Conservation (phyloP, 2,797 vertebrate genomes). For the Mormyrus hasselquistii region DNA sequence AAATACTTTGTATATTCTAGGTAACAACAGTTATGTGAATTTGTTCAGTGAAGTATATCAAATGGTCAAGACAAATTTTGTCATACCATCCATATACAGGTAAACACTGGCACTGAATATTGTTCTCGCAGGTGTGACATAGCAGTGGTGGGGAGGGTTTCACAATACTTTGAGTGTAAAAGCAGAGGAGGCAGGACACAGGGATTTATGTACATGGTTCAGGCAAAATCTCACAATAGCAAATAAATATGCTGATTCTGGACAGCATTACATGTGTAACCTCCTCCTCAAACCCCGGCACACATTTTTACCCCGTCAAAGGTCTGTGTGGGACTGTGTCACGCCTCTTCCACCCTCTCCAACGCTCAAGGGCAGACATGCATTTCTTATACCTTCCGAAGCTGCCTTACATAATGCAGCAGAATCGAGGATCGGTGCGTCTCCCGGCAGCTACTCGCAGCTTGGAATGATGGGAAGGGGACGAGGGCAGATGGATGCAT, state of each 20-base stretch:
- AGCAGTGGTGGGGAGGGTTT: not conserved
- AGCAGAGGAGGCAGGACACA: not conserved
- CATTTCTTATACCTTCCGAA: not conserved
- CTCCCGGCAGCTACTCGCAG: not conserved
- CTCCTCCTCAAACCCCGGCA: not conserved
- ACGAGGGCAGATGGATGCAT: not conserved
- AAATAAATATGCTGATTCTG: not conserved
- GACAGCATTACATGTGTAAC: not conserved
- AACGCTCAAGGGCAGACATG: not conserved
- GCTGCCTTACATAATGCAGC: not conserved
- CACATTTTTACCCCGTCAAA: not conserved
- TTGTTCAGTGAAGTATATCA: not conserved
- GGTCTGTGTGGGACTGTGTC: not conserved
- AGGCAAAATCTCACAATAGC: not conserved
- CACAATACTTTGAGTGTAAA: not conserved
- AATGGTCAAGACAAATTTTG: not conserved
- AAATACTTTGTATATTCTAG: not conserved
- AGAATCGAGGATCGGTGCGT: not conserved
- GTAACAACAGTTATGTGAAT: not conserved
- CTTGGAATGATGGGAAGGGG: not conserved
- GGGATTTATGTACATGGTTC: not conserved
- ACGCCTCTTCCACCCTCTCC: not conserved
- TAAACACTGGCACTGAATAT: not conserved
- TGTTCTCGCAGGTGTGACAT: not conserved
- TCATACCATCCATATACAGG: not conserved